These are phyloP conservation scores for Campopleginae sp. DNA, from an alignment of 2,888 invertebrate species.

Conservation along the genomic window DNA sequence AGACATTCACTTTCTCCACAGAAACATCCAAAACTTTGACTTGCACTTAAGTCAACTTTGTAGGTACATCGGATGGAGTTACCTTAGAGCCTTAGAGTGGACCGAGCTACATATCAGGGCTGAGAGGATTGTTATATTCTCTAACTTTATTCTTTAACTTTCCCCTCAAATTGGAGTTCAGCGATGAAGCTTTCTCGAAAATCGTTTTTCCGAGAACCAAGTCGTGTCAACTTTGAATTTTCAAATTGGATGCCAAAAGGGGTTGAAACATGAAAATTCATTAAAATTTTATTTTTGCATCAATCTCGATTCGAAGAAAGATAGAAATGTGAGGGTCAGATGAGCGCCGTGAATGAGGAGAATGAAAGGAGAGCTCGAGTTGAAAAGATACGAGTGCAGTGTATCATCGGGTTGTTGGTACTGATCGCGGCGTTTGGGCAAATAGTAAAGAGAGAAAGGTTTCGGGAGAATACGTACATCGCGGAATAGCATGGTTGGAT, in stretches of 20 bases:
- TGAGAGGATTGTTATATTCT: not conserved
- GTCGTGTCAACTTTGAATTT: not conserved
- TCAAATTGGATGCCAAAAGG: not conserved
- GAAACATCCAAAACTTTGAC: conserved; percentile 1
- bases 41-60: conserved; percentile 31
- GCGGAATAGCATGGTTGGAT: conserved; percentile 1
- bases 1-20: not conserved
- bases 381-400: not conserved
- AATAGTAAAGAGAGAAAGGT: conserved; percentile 35
- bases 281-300: conserved; percentile 36
- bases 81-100: not conserved
- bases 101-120: not conserved
- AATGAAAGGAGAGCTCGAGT: conserved; percentile 38
- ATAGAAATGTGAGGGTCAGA: conserved; percentile 25
- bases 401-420: conserved; percentile 14
- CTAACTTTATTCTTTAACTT: not conserved
- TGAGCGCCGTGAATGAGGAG: conserved; percentile 9
- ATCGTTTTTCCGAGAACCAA: not conserved
- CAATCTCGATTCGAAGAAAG: conserved; percentile 25
- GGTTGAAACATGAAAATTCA: not conserved
- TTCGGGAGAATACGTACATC: conserved; percentile 15
- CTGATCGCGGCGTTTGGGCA: conserved; percentile 42
- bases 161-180: not conserved
- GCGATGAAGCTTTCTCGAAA: not conserved
- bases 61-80: not conserved